Base-by-base conservation (phyloP, 2,113 vertebrate species). In the Acanthisitta chloris region DNA sequence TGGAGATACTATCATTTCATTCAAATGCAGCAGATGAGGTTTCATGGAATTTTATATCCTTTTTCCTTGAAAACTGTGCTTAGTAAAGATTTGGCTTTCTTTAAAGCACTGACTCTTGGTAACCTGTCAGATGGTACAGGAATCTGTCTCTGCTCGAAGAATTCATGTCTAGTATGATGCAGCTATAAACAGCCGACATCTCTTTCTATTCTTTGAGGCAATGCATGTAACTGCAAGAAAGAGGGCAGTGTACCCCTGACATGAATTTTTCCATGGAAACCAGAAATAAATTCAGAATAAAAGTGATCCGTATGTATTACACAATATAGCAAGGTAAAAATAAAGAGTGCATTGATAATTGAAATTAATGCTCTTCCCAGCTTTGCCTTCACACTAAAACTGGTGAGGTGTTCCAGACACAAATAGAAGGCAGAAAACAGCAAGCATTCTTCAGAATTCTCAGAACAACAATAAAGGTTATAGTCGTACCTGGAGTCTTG, bases 401-500 rank as follows among this genome's bases (percentile, higher is more conserved):
- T 0, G 1, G 23, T 46, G 62, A 86, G 45, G 81, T 29, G 5
- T 46, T 59, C 3, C 24, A 72, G 25, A 11, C 72, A 21, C 43
- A 86, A 93, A 74, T 21, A 78, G n/a, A 88, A 55, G 31, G 3
- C 29, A 43, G n/a, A 80, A 82, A 82, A 57, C 17, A 77, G 54
- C 34, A 87, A 61, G 23, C 8, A 55, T 24, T 84, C 51, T 72
- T 71, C 40, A 77, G 46, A 86, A 80, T 72, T 69, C 55, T 55
- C 10, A 43, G 7, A 88, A 31, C 10, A 28, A 40, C 65, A 54
- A 76, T 7, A 90, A 87, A 69, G 18, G 9, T 46, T 72, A 62
- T 26, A 71, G 49, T 72, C 88, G 72, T 97, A 99, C 99, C 99
- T 97, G 99, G 99, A 81, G 99, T 99, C 97, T 99, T 99, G 97